Conservation (phyloP, 1,140 invertebrate species). For the Drosophila guanche region DNA sequence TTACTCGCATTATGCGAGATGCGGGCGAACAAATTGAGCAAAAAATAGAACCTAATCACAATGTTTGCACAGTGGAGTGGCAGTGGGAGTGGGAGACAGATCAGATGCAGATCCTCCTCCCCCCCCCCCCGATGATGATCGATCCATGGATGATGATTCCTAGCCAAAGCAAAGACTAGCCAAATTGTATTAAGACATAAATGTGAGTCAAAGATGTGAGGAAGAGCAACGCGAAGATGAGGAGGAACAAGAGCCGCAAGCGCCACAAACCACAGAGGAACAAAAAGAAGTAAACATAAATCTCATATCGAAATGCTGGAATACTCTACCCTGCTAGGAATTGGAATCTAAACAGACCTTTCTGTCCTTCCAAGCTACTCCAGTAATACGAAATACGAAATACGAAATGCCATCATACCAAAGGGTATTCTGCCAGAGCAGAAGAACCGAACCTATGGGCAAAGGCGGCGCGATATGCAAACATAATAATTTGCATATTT, state of each 20-base stretch:
- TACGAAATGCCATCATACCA: no score
- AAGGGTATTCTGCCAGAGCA: background rate
- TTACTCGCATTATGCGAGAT: conserved; percentile 50
- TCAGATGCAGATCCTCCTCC: conserved; percentile 7
- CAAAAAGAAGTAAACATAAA: conserved; percentile 4
- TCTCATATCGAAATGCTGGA: no score
- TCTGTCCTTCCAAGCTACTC: no score
- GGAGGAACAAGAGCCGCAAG: conserved; percentile 39
- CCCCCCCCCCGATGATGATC: conserved; percentile 3
- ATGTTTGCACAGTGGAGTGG: conserved; percentile 13
- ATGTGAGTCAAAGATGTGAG: conserved; percentile 30
- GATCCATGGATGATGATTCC: conserved; percentile 16
- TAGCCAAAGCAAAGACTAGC: conserved; percentile 7
- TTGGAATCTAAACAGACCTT: no score
- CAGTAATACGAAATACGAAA: no score
- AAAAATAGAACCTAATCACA: conserved; percentile 40
- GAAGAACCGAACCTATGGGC: conserved; percentile 1
- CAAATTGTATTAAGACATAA: conserved; percentile 70
- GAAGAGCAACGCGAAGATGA: conserved; percentile 24
- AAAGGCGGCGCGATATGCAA: conserved; percentile 47
- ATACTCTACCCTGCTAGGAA: no score
- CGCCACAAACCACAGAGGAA: conserved; percentile 26
- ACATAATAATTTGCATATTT: conserved; percentile 66
- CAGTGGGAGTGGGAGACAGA: conserved; percentile 4
- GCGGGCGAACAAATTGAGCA: conserved; percentile 21